Conservation (phyloP, 2,113 vertebrate species). For the Mixornis gularis region DNA sequence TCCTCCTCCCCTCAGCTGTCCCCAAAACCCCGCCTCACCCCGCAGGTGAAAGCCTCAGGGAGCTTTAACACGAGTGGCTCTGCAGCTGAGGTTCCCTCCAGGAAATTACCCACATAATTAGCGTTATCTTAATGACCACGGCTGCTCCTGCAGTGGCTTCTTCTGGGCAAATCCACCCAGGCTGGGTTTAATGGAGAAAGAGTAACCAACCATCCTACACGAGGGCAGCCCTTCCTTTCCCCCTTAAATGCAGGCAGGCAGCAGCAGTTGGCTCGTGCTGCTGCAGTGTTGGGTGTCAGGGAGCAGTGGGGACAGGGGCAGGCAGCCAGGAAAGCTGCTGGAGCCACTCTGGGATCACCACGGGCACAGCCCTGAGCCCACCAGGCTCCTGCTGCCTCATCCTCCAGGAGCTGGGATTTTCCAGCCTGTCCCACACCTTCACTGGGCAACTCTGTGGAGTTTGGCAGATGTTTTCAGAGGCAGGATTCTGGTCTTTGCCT, state of each 20-base stretch:
- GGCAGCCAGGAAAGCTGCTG: not conserved
- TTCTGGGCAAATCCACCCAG: not conserved
- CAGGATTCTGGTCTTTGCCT: rapidly evolving
- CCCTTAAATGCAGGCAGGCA: not conserved
- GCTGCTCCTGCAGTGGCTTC: not conserved
- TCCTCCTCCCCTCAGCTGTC: not conserved
- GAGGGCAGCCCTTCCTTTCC: not conserved
- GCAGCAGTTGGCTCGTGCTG: not conserved
- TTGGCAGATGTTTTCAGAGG: rapidly evolving
- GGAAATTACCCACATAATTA: not conserved
- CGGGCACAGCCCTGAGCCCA: not conserved
- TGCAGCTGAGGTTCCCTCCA: not conserved
- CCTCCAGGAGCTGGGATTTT: not conserved
- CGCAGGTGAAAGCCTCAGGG: not conserved
- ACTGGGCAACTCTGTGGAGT: not conserved
- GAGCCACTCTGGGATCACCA: not conserved
- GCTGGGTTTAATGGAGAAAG: not conserved
- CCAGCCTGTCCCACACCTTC: not conserved
- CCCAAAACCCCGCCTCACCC: rapidly evolving
- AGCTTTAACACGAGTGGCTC: not conserved
- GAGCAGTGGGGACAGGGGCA: not conserved
- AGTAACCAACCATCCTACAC: rapidly evolving
- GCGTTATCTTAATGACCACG: not conserved
- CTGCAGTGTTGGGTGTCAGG: not conserved
- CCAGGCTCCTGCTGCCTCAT: not conserved